Base-by-base conservation (phyloP, 2,113 vertebrate species). In the Muscicapa adusta region DNA sequence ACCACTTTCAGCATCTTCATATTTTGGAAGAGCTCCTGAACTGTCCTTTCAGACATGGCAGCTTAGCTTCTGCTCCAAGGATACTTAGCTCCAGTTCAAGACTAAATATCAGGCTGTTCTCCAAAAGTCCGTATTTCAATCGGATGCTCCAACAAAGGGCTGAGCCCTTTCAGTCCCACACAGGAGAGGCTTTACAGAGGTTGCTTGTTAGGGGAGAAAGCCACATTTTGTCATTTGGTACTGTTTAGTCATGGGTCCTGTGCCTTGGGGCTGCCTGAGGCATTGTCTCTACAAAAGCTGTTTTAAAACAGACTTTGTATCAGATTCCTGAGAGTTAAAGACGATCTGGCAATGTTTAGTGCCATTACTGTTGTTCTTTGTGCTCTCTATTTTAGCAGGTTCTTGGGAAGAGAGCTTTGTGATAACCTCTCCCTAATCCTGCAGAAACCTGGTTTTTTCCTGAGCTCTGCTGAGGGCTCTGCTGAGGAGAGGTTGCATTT, bases 381-480 rank as follows among this genome's bases (percentile, higher is more conserved):
- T 53, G 48, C 88, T 91, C 78, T 60, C 60, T 70, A 4, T 91
- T 91, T 84, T 70, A 79, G 89, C 29, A 56, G 23, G 15, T 91
- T 90, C 75, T 79, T 72, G 70, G 53, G 60, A 68, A 68, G 73
- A 81, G 16, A 83, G 67, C 71, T 91, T 76, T 94, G 63, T 85
- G 85, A 54, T 88, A 93, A 95, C 90, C 79, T 88, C 47, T 74
- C 42, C 50, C 29, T 84, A 88, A 70, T 95, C 56, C 78, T 83
- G 23, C 50, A 58, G 74, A 87, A 89, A 88, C 75, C 81, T 70
- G 62, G 0, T 70, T 79, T 45, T 86, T 92, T 56, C 38, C 47
- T 38, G 43, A 45, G n/a, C 76, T 94, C 76, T 94, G 56, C 72
- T 29, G 48, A 77, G 62, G 43, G 42, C 70, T 62, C 62, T 62